Conservation (phyloP, 2,888 invertebrate species). For the Parnassius mnemosyne region DNA sequence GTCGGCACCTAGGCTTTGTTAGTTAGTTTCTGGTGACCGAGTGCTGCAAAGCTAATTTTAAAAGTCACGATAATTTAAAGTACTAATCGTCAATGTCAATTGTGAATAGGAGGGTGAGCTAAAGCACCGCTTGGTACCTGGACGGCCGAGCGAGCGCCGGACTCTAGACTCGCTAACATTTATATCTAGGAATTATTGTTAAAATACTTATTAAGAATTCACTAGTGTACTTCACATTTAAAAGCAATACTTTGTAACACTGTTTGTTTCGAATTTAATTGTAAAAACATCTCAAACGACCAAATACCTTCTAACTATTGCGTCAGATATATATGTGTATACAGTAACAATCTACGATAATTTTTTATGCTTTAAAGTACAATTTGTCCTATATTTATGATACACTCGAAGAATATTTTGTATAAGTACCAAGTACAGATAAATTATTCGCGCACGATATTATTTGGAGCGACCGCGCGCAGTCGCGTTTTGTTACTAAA, state of each 20-base stretch:
- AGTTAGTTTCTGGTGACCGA: not conserved
- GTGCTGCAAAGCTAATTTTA: not conserved
- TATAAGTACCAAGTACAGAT: conserved; percentile 7
- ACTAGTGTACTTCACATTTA: conserved; percentile 34
- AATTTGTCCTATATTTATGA: conserved; percentile 32
- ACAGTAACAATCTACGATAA: conserved; percentile 28
- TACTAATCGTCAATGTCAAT: not conserved
- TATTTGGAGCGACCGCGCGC: conserved; percentile 5
- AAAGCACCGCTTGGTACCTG: not conserved
- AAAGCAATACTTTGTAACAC: conserved; percentile 41
- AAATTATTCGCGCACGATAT: conserved; percentile 3
- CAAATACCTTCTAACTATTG: conserved; percentile 49
- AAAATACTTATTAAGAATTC: conserved; percentile 10
- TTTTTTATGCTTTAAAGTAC: conserved; percentile 41
- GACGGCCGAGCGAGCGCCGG: conserved; percentile 24
- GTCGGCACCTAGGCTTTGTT: not conserved
- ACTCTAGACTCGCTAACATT: conserved; percentile 12
- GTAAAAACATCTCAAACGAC: conserved; percentile 42
- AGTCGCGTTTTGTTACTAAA: not conserved
- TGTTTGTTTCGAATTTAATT: conserved; percentile 29
- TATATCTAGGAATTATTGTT: conserved; percentile 10
- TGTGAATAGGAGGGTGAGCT: conserved; percentile 31
- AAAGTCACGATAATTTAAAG: not conserved
- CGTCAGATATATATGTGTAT: conserved; percentile 31
- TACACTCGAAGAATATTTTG: conserved; percentile 23